Evolutionary conservation across 2,888 invertebrate species (phyloP).

Genomic region (Himalopsyche tibetana): DNA sequence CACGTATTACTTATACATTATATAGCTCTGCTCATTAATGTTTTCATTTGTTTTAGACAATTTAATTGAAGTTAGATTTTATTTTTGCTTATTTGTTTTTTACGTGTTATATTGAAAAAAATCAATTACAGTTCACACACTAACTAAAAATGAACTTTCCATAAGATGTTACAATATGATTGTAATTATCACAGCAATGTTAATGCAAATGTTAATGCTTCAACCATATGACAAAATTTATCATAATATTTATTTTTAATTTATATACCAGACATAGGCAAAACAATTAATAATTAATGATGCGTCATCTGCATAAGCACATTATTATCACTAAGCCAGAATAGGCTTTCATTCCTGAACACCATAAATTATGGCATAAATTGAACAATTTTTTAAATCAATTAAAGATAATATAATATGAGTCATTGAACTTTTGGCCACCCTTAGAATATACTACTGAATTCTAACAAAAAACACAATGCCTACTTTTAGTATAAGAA

Average conservation of each 20-base stretch:
- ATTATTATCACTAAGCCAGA: conserved; percentile 59
- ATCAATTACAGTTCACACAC: conserved; percentile 13
- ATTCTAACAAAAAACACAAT: no score
- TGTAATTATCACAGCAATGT: conserved; percentile 54
- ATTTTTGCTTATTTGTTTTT: background rate
- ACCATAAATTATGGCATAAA: conserved; percentile 37
- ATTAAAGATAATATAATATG: background rate
- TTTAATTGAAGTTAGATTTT: conserved; percentile 2
- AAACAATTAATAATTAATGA: conserved; percentile 61
- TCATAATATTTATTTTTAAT: conserved; percentile 19
- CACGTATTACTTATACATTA: background rate
- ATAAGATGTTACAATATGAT: conserved; percentile 51
- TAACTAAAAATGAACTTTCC: conserved; percentile 28
- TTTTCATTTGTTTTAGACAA: background rate
- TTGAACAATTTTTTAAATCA: conserved; percentile 39
- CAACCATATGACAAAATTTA: conserved; percentile 37
- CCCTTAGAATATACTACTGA: background rate
- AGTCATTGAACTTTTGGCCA: background rate
- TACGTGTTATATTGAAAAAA: background rate
- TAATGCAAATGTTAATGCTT: conserved; percentile 44
- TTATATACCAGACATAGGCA: conserved; percentile 49
- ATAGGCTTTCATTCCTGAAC: conserved; percentile 44
- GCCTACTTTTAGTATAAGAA: no score
- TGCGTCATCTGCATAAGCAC: conserved; percentile 62
- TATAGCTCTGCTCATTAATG: background rate